These are phyloP conservation scores for Rhagologus leucostigma DNA, from an alignment of 2,113 vertebrate species.

Conservation along the genomic window DNA sequence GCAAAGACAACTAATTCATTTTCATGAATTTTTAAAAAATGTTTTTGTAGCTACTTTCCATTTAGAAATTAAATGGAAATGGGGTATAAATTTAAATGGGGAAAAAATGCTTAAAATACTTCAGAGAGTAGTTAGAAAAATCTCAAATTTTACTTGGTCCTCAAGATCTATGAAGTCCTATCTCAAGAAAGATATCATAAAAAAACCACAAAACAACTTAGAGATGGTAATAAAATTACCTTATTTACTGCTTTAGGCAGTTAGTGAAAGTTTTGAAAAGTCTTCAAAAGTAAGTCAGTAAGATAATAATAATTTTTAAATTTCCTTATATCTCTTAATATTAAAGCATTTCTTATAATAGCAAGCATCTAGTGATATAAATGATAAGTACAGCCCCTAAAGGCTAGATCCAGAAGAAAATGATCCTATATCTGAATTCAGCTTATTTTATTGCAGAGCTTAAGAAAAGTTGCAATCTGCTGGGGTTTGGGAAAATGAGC, in stretches of 20 bases:
- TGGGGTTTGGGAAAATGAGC: background rate
- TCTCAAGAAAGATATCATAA: background rate
- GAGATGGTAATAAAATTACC: background rate
- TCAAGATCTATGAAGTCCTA: background rate
- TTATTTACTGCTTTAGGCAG: background rate
- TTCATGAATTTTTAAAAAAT: background rate
- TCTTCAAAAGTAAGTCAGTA: background rate
- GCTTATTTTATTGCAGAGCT: background rate
- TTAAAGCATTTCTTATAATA: background rate
- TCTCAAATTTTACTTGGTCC: background rate
- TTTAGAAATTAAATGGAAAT: background rate
- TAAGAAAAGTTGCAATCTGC: background rate
- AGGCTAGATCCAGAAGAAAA: background rate
- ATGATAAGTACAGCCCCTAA: background rate
- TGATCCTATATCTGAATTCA: background rate
- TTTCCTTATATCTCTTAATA: background rate
- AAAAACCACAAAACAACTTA: fast-evolving
- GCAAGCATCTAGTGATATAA: background rate
- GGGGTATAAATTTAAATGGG: background rate
- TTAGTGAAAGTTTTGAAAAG: background rate
- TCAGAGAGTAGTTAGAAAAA: background rate
- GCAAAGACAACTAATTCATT: background rate
- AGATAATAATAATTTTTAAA: background rate
- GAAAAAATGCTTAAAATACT: background rate
- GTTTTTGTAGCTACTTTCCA: background rate